These are phyloP conservation scores for Euschistus heros DNA, from an alignment of 1,140 invertebrate genomes.

Conservation along the genomic window DNA sequence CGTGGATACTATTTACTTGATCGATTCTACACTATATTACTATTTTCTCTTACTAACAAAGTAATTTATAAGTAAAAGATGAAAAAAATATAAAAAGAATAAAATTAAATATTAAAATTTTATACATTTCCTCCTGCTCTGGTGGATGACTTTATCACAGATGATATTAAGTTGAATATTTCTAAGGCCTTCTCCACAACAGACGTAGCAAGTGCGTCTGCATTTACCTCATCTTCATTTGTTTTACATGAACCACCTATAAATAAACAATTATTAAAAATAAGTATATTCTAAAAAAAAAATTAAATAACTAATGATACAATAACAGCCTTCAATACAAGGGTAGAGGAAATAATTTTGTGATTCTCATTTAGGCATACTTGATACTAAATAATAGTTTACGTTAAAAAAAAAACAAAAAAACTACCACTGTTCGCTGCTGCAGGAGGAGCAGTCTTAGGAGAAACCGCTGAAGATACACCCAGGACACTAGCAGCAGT, in stretches of 20 bases:
- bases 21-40: too few relatives aligned
- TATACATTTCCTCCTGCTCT: constrained; percentile 76
- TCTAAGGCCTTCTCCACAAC: constrained; percentile 63
- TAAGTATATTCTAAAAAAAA: not conserved
- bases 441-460: constrained; percentile 33
- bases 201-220: constrained; percentile 53
- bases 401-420: too few relatives aligned
- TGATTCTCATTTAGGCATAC: too few relatives aligned
- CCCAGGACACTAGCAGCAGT: constrained; percentile 54
- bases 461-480: constrained; percentile 49
- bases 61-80: not conserved
- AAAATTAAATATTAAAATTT: constrained; percentile 29
- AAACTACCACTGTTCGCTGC: constrained; percentile 6
- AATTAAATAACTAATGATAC: not conserved
- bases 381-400: too few relatives aligned
- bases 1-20: too few relatives aligned
- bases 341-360: too few relatives aligned
- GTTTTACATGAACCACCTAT: constrained; percentile 14
- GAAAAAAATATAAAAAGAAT: not conserved
- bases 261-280: not conserved
- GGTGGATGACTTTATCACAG: constrained; percentile 70
- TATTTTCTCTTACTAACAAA: not conserved
- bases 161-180: constrained; percentile 70
- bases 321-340: too few relatives aligned
- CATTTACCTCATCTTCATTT: constrained; percentile 50